Evolutionary conservation across 1,140 invertebrate genomes (phyloP), one percentile per base, ranked within the genome.

Genomic region (Bombus fervidus): DNA sequence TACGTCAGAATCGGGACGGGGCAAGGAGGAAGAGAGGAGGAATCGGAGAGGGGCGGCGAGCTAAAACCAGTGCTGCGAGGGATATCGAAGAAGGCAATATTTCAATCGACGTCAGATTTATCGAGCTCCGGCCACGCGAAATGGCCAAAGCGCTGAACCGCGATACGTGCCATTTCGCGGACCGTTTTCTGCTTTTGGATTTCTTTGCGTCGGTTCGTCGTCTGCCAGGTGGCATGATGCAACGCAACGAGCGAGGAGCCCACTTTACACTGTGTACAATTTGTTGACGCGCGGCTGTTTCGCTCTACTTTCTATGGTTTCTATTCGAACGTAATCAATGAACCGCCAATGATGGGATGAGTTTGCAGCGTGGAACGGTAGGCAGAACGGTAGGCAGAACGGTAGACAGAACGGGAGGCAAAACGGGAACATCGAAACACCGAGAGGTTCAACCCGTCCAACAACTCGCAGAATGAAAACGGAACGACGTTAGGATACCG

Each of bases 91-190:
- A 84, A 91, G 86, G 89, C 89, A 82, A 90, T 91, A 91, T 88
- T 91, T 91, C 86, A 90, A 88, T 91, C 89, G 89, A 90, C 81
- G 89, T 91, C 89, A 85, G 89, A 91, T 90, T 91, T 91, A 90
- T 90, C 86, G 89, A 90, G 64, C 81, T 62, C 57, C 86, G 89
- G 76, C 84, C 78, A 90, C 86, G 86, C 86, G 89, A 91, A 91
- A 91, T 86, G 90, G 86, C 84, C 86, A 80, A 71, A 78, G 89
- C 84, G 80, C 25, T 71, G 69, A 79, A 66, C 47, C 86, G 88
- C 78, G 89, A 85, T 89, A 90, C 88, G 86, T 87, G 86, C 89
- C 90, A 87, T 87, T 91, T 90, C 71, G 86, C 62, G 80, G 85
- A 75, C 84, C 71, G 83, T 62, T 64, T 89, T 88, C 43, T 78